phyloP scores from a whole-genome alignment of 2,888 invertebrate species.

The Eristalinus sepulchralis region DNA sequence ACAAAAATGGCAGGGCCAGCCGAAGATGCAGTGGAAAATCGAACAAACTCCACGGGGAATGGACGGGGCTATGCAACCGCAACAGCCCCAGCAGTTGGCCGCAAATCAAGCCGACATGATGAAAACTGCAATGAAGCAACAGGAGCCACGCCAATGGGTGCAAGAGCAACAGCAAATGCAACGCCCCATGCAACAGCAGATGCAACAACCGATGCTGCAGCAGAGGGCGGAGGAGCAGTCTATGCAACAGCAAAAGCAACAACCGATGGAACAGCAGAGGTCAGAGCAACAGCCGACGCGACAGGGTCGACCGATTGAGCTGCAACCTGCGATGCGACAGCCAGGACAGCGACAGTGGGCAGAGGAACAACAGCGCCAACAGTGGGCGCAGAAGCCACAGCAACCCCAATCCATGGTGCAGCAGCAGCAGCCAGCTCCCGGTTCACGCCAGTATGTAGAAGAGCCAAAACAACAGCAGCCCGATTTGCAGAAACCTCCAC shows the following conservation, averaged over 20 bases:
- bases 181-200: conserved; percentile 1
- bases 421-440: neutral
- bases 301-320: conserved; percentile 20
- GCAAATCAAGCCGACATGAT: neutral
- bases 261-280: conserved; percentile 18
- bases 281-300: conserved; percentile 30
- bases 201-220: conserved; percentile 9
- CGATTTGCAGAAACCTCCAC: neutral
- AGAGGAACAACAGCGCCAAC: conserved; percentile 18
- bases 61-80: neutral
- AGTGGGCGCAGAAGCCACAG: neutral
- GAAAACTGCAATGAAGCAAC: conserved; percentile 6
- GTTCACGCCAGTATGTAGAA: neutral
- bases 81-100: neutral
- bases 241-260: conserved; percentile 8
- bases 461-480: neutral
- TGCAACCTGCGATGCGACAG: conserved; percentile 7
- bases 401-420: neutral
- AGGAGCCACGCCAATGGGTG: conserved; percentile 29
- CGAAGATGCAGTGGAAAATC: conserved; percentile 16
- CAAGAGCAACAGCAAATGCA: conserved; percentile 9
- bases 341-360: conserved; percentile 1
- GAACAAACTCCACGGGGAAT: conserved; percentile 21
- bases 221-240: conserved; percentile 37
- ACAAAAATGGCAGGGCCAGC: conserved; percentile 1